phyloP scores from a whole-genome alignment of 2,113 vertebrate genomes.

The Nothobranchius furzeri region DNA sequence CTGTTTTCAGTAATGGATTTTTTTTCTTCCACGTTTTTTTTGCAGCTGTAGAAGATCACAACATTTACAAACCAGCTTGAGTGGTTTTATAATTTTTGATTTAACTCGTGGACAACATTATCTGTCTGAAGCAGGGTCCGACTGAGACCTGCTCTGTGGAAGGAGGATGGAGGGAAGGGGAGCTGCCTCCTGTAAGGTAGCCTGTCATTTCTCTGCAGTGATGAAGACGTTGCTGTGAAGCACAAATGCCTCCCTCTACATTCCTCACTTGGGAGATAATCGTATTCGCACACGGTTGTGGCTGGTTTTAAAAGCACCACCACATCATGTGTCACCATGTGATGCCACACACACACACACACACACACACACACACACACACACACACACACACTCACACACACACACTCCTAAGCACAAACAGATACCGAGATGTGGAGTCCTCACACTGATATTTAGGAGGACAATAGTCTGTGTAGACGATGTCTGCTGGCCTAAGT shows the following conservation, averaged over 20 bases:
- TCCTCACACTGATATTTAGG: slow-evolving; percentile 43
- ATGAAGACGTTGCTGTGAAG: slow-evolving; percentile 74
- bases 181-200: slow-evolving; percentile 54
- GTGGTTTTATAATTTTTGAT: slow-evolving; percentile 47
- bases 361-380: slow-evolving; percentile 43
- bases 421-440: slow-evolving; percentile 40
- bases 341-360: slow-evolving; percentile 45
- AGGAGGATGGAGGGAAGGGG: slow-evolving; percentile 40
- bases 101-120: slow-evolving; percentile 44
- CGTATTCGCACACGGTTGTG: slow-evolving; percentile 62
- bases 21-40: slow-evolving; percentile 17
- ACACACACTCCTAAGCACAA: slow-evolving; percentile 42
- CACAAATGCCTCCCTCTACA: slow-evolving; percentile 63
- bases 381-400: too few relatives aligned
- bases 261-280: slow-evolving; percentile 66
- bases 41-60: slow-evolving; percentile 16
- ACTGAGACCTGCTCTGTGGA: slow-evolving; percentile 18
- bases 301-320: slow-evolving; percentile 60
- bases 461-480: slow-evolving; percentile 41
- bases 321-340: slow-evolving; percentile 56
- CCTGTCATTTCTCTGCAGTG: slow-evolving; percentile 67
- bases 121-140: slow-evolving; percentile 37
- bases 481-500: slow-evolving; percentile 40
- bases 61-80: slow-evolving; percentile 40
- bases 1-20: slow-evolving; percentile 40